Percentiles rank a stretch among this genome's conserved stretches.
phyloP scores from a whole-genome alignment of 2,797 vertebrate genomes.

The Mus caroli region DNA sequence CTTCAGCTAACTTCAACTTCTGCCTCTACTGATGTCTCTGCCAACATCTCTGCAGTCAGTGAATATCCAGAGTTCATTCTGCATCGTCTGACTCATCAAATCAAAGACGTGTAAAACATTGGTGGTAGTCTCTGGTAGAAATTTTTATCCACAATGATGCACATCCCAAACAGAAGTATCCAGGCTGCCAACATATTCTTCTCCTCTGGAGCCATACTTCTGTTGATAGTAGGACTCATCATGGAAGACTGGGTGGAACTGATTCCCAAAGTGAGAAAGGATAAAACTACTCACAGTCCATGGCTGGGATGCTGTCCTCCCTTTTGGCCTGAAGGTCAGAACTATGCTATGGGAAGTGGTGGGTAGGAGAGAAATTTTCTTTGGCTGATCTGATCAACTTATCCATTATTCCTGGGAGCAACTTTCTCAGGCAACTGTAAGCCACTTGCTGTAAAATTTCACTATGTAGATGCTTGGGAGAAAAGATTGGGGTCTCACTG shows the following conservation, averaged over 20 bases:
- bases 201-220: conserved; percentile 54
- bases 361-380: background rate
- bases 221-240: background rate
- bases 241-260: conserved; percentile 68
- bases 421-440: background rate
- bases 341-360: background rate
- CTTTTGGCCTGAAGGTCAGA: conserved; percentile 79
- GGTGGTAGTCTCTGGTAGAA: background rate
- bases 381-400: background rate
- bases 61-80: background rate
- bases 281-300: conserved; percentile 53
- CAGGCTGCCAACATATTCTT: conserved; percentile 50
- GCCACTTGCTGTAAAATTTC: background rate
- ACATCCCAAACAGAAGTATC: background rate
- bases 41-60: background rate
- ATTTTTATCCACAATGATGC: background rate
- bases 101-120: background rate
- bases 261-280: background rate
- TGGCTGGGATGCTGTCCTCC: conserved; percentile 60
- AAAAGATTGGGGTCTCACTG: background rate
- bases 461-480: background rate
- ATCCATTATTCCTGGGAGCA: background rate
- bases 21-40: background rate
- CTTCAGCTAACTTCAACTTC: background rate
- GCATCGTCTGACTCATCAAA: background rate